Base-by-base conservation (phyloP, 2,113 vertebrate genomes). In the Pseudopipra pipra region DNA sequence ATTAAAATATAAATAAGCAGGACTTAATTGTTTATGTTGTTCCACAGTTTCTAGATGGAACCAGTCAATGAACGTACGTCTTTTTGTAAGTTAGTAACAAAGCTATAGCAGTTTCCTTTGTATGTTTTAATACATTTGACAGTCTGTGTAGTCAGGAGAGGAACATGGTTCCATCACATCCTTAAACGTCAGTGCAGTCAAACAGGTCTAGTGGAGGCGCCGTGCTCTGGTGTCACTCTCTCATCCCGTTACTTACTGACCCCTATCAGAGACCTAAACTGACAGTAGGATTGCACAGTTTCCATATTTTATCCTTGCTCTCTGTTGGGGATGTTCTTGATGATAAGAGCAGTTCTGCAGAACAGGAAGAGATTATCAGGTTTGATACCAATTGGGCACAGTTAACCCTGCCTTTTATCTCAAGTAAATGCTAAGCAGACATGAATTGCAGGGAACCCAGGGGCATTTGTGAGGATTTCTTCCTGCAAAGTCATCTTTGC, bases 351-450 rank as follows among this genome's bases (percentile, higher is more conserved):
- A 63, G 31, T 68, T 89, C 39, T 90, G 2, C 4, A 10, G 51
- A 52, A 78, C 21, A 52, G 14, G 35, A 95, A 56, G 54, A 94
- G 80, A 95, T 95, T 71, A 94, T 91, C 81, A 76, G 33, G 31
- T 62, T 66, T 87, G 81, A 91, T 97, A 87, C 2, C 10, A 70
- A 28, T 13, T 25, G n/a, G 31, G 10, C 28, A 52, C 8, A 44
- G 62, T 92, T 72, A 94, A 89, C 84, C 20, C 28, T 76, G 66
- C 41, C 43, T 87, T 87, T 94, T 76, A 35, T 87, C 61, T 87
- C 49, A 72, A 65, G 9, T 33, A 56, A 75, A 43, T 61, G 18
- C 15, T 87, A n/a, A 24, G 11, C 24, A 72, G 35, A 52, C 12
- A 21, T 25, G 67, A 85, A 85, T 15, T 56, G n/a, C 20, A 56